Conservation (phyloP, 2,888 invertebrate genomes). For the Agrochola macilenta region DNA sequence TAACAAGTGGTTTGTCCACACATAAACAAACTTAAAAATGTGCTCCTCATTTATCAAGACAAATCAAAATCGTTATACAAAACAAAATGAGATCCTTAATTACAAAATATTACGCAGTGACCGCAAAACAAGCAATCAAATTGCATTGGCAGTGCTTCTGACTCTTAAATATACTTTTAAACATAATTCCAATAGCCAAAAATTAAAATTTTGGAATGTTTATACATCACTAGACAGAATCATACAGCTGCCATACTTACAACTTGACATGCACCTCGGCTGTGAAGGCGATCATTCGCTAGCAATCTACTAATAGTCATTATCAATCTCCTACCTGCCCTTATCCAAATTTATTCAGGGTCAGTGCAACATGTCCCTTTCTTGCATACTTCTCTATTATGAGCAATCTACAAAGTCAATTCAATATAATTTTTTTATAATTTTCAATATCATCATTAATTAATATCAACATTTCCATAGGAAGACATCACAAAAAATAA, state of each 20-base stretch:
- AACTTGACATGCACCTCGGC: constrained; percentile 23
- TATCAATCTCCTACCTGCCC: neutral
- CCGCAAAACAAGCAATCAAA: constrained; percentile 67
- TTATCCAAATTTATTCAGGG: too few relatives aligned
- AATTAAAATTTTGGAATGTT: constrained; percentile 68
- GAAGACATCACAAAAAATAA: constrained; percentile 36
- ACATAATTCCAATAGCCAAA: constrained; percentile 59
- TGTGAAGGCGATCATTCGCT: constrained; percentile 21
- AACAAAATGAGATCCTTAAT: constrained; percentile 71
- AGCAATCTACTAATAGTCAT: constrained; percentile 13
- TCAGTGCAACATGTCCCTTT: too few relatives aligned
- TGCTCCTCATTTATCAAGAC: constrained; percentile 57
- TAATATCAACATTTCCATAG: constrained; percentile 7
- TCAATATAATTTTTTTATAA: neutral
- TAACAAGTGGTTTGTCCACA: constrained; percentile 47
- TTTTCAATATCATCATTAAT: constrained; percentile 23
- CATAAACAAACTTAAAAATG: constrained; percentile 42
- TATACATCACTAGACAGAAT: constrained; percentile 53
- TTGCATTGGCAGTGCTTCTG: constrained; percentile 70
- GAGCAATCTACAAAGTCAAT: constrained; percentile 19
- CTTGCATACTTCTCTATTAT: too few relatives aligned
- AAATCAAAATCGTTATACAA: constrained; percentile 60
- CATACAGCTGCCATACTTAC: constrained; percentile 46
- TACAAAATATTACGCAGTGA: constrained; percentile 66
- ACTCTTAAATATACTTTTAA: constrained; percentile 60